These are phyloP conservation scores for Halcyon leucocephala DNA, from an alignment of 2,797 vertebrate species.

Conservation along the genomic window DNA sequence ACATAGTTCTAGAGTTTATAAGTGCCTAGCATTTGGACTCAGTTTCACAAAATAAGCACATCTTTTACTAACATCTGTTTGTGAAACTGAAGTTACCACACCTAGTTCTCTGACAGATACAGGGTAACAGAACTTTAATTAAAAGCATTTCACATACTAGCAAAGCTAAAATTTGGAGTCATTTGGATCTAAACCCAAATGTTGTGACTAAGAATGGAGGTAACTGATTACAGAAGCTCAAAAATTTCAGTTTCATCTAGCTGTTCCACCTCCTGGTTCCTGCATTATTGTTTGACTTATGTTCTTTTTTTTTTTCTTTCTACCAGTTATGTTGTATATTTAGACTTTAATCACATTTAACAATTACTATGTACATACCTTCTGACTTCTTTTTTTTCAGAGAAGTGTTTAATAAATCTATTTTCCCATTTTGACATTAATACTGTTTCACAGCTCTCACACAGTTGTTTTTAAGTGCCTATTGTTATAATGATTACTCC, in stretches of 20 bases:
- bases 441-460: neutral
- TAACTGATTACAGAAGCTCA: neutral
- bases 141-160: neutral
- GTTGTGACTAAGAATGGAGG: neutral
- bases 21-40: neutral
- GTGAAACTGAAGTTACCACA: neutral
- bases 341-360: slow-evolving; percentile 1
- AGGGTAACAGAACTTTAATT: neutral
- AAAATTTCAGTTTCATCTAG: neutral
- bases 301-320: neutral
- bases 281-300: neutral
- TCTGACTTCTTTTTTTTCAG: neutral
- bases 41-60: neutral
- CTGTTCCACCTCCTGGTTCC: neutral
- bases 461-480: neutral
- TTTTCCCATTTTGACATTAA: neutral
- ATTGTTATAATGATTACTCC: neutral
- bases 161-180: neutral
- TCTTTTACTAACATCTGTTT: neutral
- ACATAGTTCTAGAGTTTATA: neutral
- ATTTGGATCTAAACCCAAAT: neutral
- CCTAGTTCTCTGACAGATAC: neutral
- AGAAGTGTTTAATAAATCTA: neutral
- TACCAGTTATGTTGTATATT: neutral
- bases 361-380: neutral